Conservation (phyloP, 2,113 vertebrate species). For the Pristiophorus japonicus region DNA sequence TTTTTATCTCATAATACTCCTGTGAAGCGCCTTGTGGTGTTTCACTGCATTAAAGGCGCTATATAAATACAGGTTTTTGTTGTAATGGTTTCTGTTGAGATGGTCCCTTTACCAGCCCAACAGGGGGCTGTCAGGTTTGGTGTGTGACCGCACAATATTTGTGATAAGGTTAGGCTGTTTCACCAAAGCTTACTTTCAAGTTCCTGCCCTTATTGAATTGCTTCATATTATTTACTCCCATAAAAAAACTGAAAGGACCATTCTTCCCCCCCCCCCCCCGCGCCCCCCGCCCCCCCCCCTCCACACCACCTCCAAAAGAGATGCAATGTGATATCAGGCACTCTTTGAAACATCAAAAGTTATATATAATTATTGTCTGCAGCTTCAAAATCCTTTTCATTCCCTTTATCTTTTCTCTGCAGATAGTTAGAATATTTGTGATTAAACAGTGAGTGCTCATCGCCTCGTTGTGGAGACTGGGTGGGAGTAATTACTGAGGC, state of each 20-base stretch:
- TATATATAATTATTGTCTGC: background rate
- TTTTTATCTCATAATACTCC: too few species aligned
- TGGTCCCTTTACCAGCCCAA: background rate
- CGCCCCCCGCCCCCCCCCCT: too few species aligned
- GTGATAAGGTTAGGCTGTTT: background rate
- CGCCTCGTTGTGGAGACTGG: background rate
- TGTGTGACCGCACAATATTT: background rate
- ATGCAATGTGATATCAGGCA: background rate
- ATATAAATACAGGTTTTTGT: too few species aligned
- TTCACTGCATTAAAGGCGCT: too few species aligned
- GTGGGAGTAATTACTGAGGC: background rate
- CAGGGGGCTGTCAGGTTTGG: background rate
- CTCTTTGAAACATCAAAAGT: background rate
- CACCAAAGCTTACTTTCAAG: background rate
- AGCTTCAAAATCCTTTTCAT: background rate
- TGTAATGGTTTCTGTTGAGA: background rate
- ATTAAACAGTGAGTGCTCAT: background rate
- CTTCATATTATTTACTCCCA: background rate
- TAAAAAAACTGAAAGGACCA: background rate
- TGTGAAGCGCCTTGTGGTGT: too few species aligned
- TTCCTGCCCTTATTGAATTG: background rate
- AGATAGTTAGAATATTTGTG: background rate
- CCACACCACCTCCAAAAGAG: too few species aligned
- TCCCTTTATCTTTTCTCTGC: background rate
- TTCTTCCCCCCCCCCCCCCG: background rate